Evolutionary conservation across 1,140 invertebrate species (phyloP).

Genomic region (Oncopeltus fasciatus): DNA sequence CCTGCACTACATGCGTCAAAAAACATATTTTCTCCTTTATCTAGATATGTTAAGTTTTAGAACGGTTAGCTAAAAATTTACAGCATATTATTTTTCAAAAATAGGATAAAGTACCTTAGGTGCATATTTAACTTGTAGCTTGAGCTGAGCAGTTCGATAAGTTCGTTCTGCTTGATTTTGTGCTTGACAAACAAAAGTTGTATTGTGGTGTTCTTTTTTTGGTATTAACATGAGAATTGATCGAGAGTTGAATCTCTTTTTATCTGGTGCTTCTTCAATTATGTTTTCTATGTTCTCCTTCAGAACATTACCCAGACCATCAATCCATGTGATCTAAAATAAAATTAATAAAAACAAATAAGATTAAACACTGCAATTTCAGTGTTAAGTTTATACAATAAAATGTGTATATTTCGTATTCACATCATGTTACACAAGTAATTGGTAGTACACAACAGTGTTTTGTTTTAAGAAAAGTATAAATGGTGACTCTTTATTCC

Average conservation of each 20-base stretch:
- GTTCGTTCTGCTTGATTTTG: slow-evolving; percentile 72
- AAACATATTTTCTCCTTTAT: too few relatives aligned
- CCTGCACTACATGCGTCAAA: too few relatives aligned
- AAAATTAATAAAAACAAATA: slow-evolving; percentile 23
- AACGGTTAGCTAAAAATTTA: too few relatives aligned
- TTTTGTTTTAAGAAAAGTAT: too few relatives aligned
- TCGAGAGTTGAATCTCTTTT: slow-evolving; percentile 63
- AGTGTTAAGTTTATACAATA: too few relatives aligned
- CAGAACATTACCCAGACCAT: slow-evolving; percentile 57
- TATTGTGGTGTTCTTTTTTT: slow-evolving; percentile 74
- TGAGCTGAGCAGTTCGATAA: slow-evolving; percentile 59
- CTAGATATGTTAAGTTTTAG: too few relatives aligned
- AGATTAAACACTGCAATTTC: too few relatives aligned
- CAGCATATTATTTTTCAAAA: too few relatives aligned
- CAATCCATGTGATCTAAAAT: slow-evolving; percentile 78
- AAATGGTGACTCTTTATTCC: too few relatives aligned
- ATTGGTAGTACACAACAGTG: too few relatives aligned
- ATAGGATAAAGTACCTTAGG: slow-evolving; percentile 69
- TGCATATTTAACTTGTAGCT: slow-evolving; percentile 71
- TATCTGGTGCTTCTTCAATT: slow-evolving; percentile 56
- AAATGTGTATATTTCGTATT: too few relatives aligned
- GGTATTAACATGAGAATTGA: slow-evolving; percentile 73
- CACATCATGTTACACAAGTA: too few relatives aligned
- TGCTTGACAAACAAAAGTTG: slow-evolving; percentile 78
- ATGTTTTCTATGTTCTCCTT: slow-evolving; percentile 57